phyloP scores from a whole-genome alignment of 2,888 invertebrate species.

The Adelognathus sp. region DNA sequence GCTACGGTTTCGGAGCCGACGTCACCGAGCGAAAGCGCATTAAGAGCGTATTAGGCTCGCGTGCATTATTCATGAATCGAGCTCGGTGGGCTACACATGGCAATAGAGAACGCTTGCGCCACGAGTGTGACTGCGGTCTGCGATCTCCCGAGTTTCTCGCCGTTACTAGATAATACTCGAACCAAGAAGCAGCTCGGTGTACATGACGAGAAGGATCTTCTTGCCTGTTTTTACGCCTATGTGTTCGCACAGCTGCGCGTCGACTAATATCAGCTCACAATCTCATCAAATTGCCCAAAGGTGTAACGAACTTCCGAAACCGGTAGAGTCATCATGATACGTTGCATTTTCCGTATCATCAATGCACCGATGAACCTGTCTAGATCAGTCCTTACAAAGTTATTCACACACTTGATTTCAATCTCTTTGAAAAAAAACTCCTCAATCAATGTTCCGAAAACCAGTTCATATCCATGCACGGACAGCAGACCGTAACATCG shows the following conservation, averaged over 20 bases:
- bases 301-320: neutral
- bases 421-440: neutral
- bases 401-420: neutral
- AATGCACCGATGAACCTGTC: too few relatives aligned
- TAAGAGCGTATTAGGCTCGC: constrained; percentile 66
- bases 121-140: neutral
- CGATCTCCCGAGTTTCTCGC: neutral
- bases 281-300: too few relatives aligned
- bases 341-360: too few relatives aligned
- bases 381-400: neutral
- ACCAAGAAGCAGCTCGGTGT: neutral
- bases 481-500: neutral
- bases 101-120: neutral
- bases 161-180: constrained; percentile 23
- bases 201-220: too few relatives aligned
- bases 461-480: neutral
- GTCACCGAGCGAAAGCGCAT: constrained; percentile 60
- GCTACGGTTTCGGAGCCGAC: constrained; percentile 29
- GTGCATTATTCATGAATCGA: constrained; percentile 68
- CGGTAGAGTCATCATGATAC: too few relatives aligned
- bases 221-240: neutral
- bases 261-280: neutral
- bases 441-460: neutral
- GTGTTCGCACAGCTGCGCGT: neutral
- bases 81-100: neutral